These are phyloP conservation scores for Pyxicephalus adspersus DNA, from an alignment of 2,113 vertebrate genomes.

Conservation along the genomic window DNA sequence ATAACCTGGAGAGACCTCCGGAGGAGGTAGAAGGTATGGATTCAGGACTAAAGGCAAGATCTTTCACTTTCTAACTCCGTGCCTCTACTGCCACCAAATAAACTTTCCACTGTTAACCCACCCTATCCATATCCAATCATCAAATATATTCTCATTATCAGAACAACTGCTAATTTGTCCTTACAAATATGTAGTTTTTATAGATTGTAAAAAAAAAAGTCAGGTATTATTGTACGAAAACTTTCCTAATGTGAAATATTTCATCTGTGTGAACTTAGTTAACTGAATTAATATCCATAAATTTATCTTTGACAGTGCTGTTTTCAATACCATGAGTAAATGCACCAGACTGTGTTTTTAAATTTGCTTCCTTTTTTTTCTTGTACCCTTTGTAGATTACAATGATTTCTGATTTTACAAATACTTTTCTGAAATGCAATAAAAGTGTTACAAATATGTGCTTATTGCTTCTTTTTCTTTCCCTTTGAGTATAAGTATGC, in stretches of 20 bases:
- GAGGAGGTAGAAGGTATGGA: no score
- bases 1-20: no score
- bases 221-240: no score
- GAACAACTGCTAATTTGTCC: no score
- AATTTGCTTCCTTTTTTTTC: conserved; percentile 40
- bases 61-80: no score
- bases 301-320: conserved; percentile 24
- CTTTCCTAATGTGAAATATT: neutral
- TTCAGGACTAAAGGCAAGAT: no score
- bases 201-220: no score
- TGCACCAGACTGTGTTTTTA: conserved; percentile 37
- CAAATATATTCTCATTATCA: no score
- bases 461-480: conserved; percentile 36
- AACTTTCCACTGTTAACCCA: no score
- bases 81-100: no score
- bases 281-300: conserved; percentile 13
- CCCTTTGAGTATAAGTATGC: conserved; percentile 15
- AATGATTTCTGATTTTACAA: conserved; percentile 46
- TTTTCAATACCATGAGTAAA: conserved; percentile 37
- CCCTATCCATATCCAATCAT: no score
- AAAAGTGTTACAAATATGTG: conserved; percentile 41
- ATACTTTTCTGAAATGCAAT: conserved; percentile 45
- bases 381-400: conserved; percentile 32
- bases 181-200: no score
- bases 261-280: conserved; percentile 6